A percentile compares a stretch with the other conserved stretches of the same genome.
These are phyloP conservation scores for Philaenus spumarius DNA, from an alignment of 1,140 invertebrate genomes.

Conservation along the genomic window DNA sequence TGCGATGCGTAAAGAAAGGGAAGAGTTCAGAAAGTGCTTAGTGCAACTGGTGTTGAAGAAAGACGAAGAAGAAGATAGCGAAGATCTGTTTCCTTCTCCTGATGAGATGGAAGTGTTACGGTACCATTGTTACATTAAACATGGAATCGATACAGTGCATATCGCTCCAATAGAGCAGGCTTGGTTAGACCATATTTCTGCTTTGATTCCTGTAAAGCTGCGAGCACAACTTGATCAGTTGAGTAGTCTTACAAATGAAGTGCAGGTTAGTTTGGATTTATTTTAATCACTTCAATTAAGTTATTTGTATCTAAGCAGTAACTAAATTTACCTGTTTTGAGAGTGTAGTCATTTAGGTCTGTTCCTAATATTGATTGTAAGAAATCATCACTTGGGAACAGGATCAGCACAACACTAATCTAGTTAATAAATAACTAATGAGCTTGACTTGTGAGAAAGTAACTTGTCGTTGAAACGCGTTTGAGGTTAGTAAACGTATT, in stretches of 20 bases:
- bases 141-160: constrained; percentile 80
- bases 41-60: constrained; percentile 55
- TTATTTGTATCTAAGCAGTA: too few relatives aligned
- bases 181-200: constrained; percentile 48
- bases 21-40: constrained; percentile 72
- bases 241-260: constrained; percentile 46
- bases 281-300: too few relatives aligned
- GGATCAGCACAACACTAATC: too few relatives aligned
- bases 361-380: too few relatives aligned
- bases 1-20: constrained; percentile 61
- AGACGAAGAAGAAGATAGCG: constrained; percentile 34
- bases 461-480: too few relatives aligned
- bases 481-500: too few relatives aligned
- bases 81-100: constrained; percentile 42
- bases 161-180: constrained; percentile 63
- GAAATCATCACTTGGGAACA: too few relatives aligned
- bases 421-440: too few relatives aligned
- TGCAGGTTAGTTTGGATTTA: constrained; percentile 45
- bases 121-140: constrained; percentile 85
- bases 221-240: constrained; percentile 43
- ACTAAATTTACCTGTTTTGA: too few relatives aligned
- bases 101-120: constrained; percentile 63
- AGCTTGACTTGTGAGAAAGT: too few relatives aligned
- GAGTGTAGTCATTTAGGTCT: too few relatives aligned
- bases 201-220: constrained; percentile 39